These are phyloP conservation scores for Excalfactoria chinensis DNA, from an alignment of 2,113 vertebrate genomes.

Conservation along the genomic window DNA sequence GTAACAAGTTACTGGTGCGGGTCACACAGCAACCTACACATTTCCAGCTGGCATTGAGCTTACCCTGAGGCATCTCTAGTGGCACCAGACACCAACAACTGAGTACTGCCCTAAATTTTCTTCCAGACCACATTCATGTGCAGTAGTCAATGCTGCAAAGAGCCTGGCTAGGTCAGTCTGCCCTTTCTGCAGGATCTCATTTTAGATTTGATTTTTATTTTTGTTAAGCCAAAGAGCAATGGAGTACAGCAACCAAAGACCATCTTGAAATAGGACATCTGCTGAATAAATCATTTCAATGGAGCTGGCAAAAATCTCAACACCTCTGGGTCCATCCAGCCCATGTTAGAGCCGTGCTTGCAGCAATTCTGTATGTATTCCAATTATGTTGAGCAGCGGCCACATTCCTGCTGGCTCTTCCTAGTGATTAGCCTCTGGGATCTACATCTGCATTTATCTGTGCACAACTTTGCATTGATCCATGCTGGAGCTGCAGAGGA, in stretches of 20 bases:
- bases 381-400: background rate
- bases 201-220: background rate
- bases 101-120: background rate
- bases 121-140: background rate
- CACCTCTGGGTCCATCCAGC: background rate
- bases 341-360: background rate
- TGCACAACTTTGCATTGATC: background rate
- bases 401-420: background rate
- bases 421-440: background rate
- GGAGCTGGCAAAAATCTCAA: background rate
- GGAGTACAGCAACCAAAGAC: background rate
- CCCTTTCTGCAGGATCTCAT: background rate
- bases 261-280: background rate
- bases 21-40: background rate
- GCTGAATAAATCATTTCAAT: background rate
- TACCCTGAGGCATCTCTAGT: background rate
- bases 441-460: background rate
- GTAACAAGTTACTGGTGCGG: background rate
- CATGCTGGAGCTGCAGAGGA: background rate
- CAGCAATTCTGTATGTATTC: background rate
- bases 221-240: background rate
- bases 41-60: background rate
- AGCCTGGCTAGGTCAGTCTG: background rate
- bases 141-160: background rate
- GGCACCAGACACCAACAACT: background rate